A percentile compares a stretch with the other conserved stretches of the same genome.
phyloP scores from a whole-genome alignment of 2,797 vertebrate species.

The Melanotaenia pygmaea region DNA sequence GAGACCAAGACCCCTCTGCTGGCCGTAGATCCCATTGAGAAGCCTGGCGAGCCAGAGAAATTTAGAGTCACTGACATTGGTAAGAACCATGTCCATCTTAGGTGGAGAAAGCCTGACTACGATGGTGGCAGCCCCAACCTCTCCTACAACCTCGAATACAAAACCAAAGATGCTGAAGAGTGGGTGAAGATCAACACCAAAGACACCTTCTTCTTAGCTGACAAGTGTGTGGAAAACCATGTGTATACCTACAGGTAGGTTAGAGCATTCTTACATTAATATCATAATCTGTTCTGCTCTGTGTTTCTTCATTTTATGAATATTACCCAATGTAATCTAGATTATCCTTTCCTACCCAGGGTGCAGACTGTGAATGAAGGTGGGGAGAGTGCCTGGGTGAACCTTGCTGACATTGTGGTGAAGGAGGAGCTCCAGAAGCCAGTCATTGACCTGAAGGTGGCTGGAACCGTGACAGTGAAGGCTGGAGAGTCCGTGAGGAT shows the following conservation, averaged over 20 bases:
- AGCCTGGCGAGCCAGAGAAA: conserved; percentile 96
- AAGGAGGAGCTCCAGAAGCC: conserved; percentile 97
- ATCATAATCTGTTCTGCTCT: not conserved
- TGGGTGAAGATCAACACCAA: conserved; percentile 93
- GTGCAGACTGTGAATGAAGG: conserved; percentile 95
- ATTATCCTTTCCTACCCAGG: conserved; percentile 76
- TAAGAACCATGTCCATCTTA: conserved; percentile 93
- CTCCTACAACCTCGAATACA: conserved; percentile 93
- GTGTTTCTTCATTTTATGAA: not conserved
- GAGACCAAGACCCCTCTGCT: conserved; percentile 94
- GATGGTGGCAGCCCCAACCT: conserved; percentile 96
- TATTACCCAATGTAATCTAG: not conserved
- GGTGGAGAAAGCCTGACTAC: conserved; percentile 95
- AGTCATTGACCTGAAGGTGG: conserved; percentile 92
- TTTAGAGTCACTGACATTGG: conserved; percentile 94
- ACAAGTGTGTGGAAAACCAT: conserved; percentile 93
- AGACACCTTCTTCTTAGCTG: conserved; percentile 93
- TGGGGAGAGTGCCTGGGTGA: conserved; percentile 97
- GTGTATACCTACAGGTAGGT: conserved; percentile 84
- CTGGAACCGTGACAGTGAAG: conserved; percentile 91
- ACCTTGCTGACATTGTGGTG: conserved; percentile 91
- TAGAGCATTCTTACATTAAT: not conserved
- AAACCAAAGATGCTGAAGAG: conserved; percentile 89
- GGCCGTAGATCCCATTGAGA: conserved; percentile 94
- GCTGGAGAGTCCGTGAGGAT: conserved; percentile 95